phyloP scores from a whole-genome alignment of 2,113 vertebrate species.

The Rostratula benghalensis region DNA sequence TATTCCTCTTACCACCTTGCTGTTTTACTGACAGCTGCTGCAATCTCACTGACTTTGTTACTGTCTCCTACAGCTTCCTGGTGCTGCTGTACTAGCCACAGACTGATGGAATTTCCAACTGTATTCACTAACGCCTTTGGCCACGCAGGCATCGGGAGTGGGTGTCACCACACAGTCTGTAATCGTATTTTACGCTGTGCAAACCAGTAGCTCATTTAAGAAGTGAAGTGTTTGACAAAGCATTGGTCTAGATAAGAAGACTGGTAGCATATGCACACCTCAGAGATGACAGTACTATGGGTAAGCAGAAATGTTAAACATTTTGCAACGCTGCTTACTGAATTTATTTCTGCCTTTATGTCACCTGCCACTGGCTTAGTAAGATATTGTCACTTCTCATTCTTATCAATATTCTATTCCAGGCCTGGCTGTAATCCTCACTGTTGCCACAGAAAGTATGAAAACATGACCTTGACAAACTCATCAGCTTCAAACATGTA shows the following conservation, averaged over 20 bases:
- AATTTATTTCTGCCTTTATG: neutral
- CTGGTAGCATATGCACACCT: neutral
- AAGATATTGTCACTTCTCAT: neutral
- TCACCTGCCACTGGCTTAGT: neutral
- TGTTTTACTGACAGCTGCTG: neutral
- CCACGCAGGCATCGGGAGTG: accelerated
- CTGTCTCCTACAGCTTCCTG: neutral
- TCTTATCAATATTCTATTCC: neutral
- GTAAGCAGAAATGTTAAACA: neutral
- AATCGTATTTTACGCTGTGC: neutral
- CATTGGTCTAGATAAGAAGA: neutral
- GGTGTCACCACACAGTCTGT: neutral
- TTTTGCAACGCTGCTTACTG: neutral
- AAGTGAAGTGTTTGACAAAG: neutral
- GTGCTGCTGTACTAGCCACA: neutral
- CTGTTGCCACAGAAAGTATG: neutral
- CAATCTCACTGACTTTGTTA: neutral
- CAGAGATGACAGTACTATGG: neutral
- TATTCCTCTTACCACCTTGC: neutral
- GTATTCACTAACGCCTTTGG: neutral
- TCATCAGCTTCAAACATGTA: neutral
- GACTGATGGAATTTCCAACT: neutral
- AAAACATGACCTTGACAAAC: neutral
- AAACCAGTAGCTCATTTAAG: neutral
- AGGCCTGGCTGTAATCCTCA: neutral